Evolutionary conservation across 23 tunicate genomes (phyloP).

Genomic region (Trididemnum miniatum): DNA sequence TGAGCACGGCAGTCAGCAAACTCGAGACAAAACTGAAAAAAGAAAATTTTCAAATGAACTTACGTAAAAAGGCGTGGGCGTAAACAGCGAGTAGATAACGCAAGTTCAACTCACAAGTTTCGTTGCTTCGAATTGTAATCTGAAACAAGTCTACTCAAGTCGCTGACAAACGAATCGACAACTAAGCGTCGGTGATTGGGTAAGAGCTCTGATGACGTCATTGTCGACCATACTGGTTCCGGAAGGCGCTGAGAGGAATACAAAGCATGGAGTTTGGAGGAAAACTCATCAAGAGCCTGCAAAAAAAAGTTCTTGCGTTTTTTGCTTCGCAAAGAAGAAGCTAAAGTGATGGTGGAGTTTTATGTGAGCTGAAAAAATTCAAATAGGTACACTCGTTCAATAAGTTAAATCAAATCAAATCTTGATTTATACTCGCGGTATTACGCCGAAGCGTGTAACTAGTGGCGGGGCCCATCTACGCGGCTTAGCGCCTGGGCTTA

Average conservation of each 20-base stretch:
- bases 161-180: constrained; percentile 57
- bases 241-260: constrained; percentile 72
- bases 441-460: too few relatives aligned
- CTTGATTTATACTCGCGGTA: too few relatives aligned
- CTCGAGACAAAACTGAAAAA: constrained; percentile 64
- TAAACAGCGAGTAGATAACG: not conserved
- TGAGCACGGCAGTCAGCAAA: constrained; percentile 67
- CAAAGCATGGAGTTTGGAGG: constrained; percentile 34
- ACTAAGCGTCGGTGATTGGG: constrained; percentile 32
- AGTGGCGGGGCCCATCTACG: too few relatives aligned
- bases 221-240: constrained; percentile 74
- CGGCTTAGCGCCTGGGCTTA: too few relatives aligned
- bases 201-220: constrained; percentile 6
- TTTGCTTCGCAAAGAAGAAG: not conserved
- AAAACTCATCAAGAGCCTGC: constrained; percentile 57
- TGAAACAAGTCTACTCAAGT: constrained; percentile 47
- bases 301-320: too few relatives aligned
- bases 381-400: too few relatives aligned
- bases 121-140: constrained; percentile 63
- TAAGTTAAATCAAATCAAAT: too few relatives aligned
- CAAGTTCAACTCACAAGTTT: constrained; percentile 83
- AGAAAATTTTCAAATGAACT: not conserved
- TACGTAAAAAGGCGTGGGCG: not conserved
- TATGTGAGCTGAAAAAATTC: not conserved
- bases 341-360: not conserved